These are phyloP conservation scores for Nymphalis io DNA, from an alignment of 1,140 invertebrate species.

Conservation along the genomic window DNA sequence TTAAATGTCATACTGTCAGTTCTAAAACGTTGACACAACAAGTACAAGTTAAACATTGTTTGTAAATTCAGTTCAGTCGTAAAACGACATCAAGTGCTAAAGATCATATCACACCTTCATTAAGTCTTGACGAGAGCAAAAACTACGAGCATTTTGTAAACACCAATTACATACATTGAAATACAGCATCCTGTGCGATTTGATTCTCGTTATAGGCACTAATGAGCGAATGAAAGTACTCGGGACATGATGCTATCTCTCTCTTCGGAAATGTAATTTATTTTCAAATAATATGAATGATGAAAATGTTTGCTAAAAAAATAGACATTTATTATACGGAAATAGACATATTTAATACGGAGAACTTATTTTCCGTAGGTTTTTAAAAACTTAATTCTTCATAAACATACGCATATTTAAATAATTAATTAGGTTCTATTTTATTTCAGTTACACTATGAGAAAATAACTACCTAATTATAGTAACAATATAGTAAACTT, in stretches of 20 bases:
- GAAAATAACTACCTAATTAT: no score
- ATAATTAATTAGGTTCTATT: no score
- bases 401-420: no score
- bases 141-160: slow-evolving; percentile 28
- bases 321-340: no score
- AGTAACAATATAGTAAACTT: not conserved
- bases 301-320: no score
- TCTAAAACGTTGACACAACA: no score
- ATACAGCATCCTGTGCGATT: slow-evolving; percentile 6
- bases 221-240: not conserved
- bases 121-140: slow-evolving; percentile 24
- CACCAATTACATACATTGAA: slow-evolving; percentile 21
- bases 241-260: not conserved
- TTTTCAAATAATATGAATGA: not conserved
- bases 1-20: no score
- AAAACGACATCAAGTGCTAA: slow-evolving; percentile 16
- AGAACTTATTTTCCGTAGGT: no score
- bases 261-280: not conserved
- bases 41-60: no score
- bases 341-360: no score
- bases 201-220: slow-evolving; percentile 4
- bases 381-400: no score
- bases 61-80: not conserved
- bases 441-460: no score
- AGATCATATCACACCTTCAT: slow-evolving; percentile 19